These are phyloP conservation scores for Peromyscus eremicus DNA, from an alignment of 2,797 vertebrate species.

Conservation along the genomic window DNA sequence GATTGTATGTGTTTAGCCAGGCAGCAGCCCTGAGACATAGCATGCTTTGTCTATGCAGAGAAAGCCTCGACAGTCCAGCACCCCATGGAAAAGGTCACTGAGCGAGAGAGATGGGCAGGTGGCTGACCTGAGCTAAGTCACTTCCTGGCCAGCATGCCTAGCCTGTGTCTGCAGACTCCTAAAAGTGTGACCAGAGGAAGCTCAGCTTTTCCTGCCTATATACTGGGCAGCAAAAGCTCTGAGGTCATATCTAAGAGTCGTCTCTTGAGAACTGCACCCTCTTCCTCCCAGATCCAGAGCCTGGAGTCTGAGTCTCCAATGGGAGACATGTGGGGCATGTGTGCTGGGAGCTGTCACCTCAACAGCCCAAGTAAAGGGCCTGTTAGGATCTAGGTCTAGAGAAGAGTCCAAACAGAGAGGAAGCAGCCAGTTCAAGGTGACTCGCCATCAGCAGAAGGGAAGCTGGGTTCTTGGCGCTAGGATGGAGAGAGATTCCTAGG, in stretches of 20 bases:
- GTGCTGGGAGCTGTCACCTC: not conserved
- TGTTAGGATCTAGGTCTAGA: not conserved
- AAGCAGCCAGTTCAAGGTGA: not conserved
- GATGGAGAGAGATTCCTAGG: not conserved
- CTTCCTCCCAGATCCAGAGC: not conserved
- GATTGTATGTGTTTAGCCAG: not conserved
- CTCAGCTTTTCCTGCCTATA: not conserved
- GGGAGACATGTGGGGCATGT: too few species aligned
- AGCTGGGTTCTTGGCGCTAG: not conserved
- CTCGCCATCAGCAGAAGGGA: not conserved
- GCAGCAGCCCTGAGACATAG: not conserved
- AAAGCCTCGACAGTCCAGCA: not conserved
- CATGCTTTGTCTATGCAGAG: not conserved
- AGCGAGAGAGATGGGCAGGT: not conserved
- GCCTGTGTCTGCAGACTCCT: not conserved
- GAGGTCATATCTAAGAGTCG: not conserved
- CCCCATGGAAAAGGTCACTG: accelerated
- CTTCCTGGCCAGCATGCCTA: not conserved
- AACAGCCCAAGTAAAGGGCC: not conserved
- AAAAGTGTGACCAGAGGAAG: not conserved
- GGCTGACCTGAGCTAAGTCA: not conserved
- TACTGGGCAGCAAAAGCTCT: not conserved
- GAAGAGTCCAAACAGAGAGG: not conserved
- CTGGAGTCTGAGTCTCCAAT: not conserved
- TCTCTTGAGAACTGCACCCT: not conserved